phyloP scores from a whole-genome alignment of 2,797 vertebrate species.

The Chaunax sp. region DNA sequence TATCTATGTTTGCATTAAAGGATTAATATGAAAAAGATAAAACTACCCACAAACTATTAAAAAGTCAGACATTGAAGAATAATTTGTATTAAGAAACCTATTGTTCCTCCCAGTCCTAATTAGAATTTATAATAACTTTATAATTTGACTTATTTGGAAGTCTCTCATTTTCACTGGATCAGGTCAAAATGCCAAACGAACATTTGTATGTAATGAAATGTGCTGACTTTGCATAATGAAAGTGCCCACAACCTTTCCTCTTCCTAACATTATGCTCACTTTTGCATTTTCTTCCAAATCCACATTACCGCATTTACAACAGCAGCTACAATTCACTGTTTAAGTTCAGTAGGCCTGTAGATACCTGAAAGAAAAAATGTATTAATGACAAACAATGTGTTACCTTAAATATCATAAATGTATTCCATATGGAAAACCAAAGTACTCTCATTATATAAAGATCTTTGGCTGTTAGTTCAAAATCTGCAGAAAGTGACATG shows the following conservation, averaged over 20 bases:
- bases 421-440: neutral
- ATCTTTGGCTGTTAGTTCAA: neutral
- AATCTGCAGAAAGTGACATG: neutral
- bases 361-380: neutral
- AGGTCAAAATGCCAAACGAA: constrained; percentile 13
- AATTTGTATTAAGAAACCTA: neutral
- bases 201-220: constrained; percentile 39
- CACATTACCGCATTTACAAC: constrained; percentile 8
- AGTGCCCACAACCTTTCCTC: constrained; percentile 61
- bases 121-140: too few species aligned
- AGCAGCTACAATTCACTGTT: neutral
- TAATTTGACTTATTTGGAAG: neutral
- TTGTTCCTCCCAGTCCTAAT: neutral
- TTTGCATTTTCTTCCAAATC: constrained; percentile 4
- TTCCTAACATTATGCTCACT: constrained; percentile 40
- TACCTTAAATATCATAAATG: constrained; percentile 1
- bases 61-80: neutral
- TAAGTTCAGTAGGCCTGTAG: neutral
- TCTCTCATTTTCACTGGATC: constrained; percentile 41
- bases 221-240: constrained; percentile 49
- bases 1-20: neutral
- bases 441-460: neutral
- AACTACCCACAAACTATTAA: neutral
- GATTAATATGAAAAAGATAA: neutral
- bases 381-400: neutral